phyloP scores from a whole-genome alignment of 2,888 invertebrate species.

The Heliothis peltigera region DNA sequence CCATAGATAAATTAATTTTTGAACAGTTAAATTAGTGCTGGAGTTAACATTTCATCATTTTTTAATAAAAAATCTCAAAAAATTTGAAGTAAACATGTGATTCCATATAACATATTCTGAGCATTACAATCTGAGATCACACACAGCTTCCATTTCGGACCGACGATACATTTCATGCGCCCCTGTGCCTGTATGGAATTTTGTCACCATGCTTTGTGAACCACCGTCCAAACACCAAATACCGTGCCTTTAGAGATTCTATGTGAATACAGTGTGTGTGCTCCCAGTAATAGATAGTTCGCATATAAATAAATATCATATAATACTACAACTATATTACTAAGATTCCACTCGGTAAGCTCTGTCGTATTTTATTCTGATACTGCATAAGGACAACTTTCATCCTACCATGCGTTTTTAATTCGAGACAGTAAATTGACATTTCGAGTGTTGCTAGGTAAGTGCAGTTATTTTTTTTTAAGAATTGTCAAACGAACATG shows the following conservation, averaged over 20 bases:
- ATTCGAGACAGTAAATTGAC: too few species aligned
- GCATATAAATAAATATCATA: conserved; percentile 3
- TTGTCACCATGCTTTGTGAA: conserved; percentile 30
- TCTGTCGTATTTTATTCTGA: conserved; percentile 19
- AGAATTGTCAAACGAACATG: too few species aligned
- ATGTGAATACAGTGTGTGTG: conserved; percentile 44
- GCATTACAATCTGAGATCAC: conserved; percentile 45
- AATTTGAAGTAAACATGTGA: neutral
- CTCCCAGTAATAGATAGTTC: conserved; percentile 24
- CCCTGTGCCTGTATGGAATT: neutral
- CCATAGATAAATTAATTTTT: too few species aligned
- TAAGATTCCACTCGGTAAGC: conserved; percentile 21
- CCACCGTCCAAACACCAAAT: conserved; percentile 30
- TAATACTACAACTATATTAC: conserved; percentile 2
- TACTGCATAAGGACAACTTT: too few species aligned
- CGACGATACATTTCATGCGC: conserved; percentile 13
- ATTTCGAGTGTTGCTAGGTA: too few species aligned
- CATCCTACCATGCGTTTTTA: too few species aligned
- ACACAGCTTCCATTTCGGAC: conserved; percentile 30
- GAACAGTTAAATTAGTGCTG: neutral
- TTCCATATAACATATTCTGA: conserved; percentile 33
- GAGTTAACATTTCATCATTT: too few species aligned
- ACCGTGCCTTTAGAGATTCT: conserved; percentile 24
- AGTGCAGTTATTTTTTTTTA: too few species aligned
- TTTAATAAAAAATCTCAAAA: too few species aligned